Conservation (phyloP, 2,888 invertebrate genomes). For the Cephus pulcher region DNA sequence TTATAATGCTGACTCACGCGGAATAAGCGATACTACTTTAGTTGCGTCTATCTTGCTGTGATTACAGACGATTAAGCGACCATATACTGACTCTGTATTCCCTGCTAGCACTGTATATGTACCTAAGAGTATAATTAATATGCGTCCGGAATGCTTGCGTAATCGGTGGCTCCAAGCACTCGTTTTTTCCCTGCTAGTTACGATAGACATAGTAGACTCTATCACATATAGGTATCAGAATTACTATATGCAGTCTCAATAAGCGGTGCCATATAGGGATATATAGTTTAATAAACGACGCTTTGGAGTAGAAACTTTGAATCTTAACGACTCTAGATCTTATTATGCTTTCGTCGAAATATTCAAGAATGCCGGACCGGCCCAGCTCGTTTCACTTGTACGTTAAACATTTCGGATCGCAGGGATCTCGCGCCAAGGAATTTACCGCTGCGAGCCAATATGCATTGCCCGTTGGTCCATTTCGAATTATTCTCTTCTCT, state of each 20-base stretch:
- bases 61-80: slow-evolving; percentile 51
- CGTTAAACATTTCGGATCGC: not conserved
- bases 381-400: not conserved
- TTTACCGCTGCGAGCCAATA: slow-evolving; percentile 46
- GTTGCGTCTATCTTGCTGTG: slow-evolving; percentile 37
- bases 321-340: not conserved
- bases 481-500: not conserved
- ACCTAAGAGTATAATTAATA: slow-evolving; percentile 13
- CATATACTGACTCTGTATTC: slow-evolving; percentile 36
- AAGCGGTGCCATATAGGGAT: not conserved
- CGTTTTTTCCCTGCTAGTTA: not conserved
- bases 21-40: not conserved
- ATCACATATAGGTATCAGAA: not conserved
- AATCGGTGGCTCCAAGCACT: not conserved
- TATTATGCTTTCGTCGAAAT: not conserved
- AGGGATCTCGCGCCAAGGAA: slow-evolving; percentile 41
- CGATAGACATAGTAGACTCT: not conserved
- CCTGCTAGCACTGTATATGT: slow-evolving; percentile 34
- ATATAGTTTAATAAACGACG: not conserved
- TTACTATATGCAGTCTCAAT: not conserved
- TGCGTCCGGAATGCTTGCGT: not conserved
- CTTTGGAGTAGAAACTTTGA: not conserved
- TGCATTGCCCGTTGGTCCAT: slow-evolving; percentile 31
- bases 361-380: not conserved
- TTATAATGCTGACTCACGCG: not conserved